A percentile compares a stretch with the other conserved stretches of the same genome.
These are phyloP conservation scores for Melangyna quadrimaculata DNA, from an alignment of 2,888 invertebrate species.

Conservation along the genomic window DNA sequence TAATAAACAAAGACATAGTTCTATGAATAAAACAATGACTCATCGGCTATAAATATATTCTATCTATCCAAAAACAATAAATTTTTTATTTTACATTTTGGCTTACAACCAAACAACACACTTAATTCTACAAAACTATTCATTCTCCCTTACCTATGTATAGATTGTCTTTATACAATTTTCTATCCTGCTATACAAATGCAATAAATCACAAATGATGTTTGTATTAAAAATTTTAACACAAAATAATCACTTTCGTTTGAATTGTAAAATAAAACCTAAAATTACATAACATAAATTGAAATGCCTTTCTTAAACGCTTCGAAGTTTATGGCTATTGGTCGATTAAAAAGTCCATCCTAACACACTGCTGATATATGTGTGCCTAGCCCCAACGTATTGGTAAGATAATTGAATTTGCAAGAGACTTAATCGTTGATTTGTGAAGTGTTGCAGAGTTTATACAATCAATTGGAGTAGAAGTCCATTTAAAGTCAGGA, in stretches of 20 bases:
- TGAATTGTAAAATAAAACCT: slow-evolving; percentile 32
- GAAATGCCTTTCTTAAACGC: slow-evolving; percentile 16
- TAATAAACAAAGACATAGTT: not conserved
- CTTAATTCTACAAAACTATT: not conserved
- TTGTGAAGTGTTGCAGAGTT: slow-evolving; percentile 14
- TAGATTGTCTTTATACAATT: no score
- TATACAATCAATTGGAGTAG: slow-evolving; percentile 24
- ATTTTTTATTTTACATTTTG: not conserved
- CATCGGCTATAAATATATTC: not conserved
- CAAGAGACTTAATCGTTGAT: slow-evolving; percentile 38
- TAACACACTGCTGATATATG: not conserved
- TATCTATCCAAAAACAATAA: slow-evolving; percentile 3
- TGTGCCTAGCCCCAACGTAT: not conserved
- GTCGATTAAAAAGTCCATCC: slow-evolving; percentile 31
- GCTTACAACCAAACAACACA: not conserved
- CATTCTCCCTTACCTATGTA: not conserved
- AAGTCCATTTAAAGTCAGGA: not conserved
- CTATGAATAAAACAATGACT: slow-evolving; percentile 22
- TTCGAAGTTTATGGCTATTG: slow-evolving; percentile 15
- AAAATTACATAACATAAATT: slow-evolving; percentile 32
- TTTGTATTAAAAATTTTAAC: slow-evolving; percentile 47
- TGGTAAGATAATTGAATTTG: slow-evolving; percentile 48
- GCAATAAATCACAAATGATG: slow-evolving; percentile 38
- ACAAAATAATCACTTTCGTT: slow-evolving; percentile 43
- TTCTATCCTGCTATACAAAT: not conserved